Evolutionary conservation across 2,888 invertebrate species (phyloP).

Genomic region (Lapara coniferarum): DNA sequence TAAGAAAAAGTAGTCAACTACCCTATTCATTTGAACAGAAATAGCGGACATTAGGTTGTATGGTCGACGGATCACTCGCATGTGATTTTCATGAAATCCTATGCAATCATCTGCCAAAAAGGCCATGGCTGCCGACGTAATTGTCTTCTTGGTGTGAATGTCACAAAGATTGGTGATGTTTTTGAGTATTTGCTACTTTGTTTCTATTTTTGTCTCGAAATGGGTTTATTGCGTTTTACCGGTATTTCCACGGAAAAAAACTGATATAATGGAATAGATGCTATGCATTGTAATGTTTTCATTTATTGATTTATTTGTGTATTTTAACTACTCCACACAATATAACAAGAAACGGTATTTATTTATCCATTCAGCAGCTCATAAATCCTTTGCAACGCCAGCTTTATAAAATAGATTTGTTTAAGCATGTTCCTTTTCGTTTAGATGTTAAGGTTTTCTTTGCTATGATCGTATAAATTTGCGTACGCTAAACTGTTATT

Average conservation of each 20-base stretch:
- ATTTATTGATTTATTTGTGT: neutral
- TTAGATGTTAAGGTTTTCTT: neutral
- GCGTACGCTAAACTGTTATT: constrained; percentile 5
- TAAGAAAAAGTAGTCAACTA: too few species aligned
- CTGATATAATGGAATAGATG: neutral
- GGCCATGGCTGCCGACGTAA: too few species aligned
- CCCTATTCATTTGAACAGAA: too few species aligned
- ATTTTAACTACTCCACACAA: too few species aligned
- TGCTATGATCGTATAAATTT: neutral
- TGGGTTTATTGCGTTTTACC: neutral
- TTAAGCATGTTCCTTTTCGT: constrained; percentile 17
- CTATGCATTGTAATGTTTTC: neutral
- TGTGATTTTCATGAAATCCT: too few species aligned
- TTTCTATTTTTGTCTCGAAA: constrained; percentile 1
- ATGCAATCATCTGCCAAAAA: too few species aligned
- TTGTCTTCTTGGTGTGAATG: neutral
- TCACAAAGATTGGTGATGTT: constrained; percentile 22
- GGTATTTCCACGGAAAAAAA: neutral
- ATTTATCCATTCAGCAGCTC: neutral
- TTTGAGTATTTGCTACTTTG: neutral
- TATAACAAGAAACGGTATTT: too few species aligned
- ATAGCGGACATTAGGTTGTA: too few species aligned
- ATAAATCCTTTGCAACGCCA: neutral
- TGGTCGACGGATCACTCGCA: too few species aligned
- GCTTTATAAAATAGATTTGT: neutral